These are phyloP conservation scores for Asteroscopus sphinx DNA, from an alignment of 2,888 invertebrate species.

Conservation along the genomic window DNA sequence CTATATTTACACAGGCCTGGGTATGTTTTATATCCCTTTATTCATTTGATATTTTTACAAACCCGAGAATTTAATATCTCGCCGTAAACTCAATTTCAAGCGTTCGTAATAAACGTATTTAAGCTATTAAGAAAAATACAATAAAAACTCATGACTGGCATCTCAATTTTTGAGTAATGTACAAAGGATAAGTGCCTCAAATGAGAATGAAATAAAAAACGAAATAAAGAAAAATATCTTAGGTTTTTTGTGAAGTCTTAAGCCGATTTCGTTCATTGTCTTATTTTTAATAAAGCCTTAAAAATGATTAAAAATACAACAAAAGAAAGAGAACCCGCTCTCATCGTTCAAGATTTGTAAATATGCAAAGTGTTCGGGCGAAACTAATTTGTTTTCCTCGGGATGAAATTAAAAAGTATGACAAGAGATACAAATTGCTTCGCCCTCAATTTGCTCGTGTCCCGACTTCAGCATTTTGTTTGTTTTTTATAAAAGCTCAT, in stretches of 20 bases:
- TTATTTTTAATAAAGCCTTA: constrained; percentile 54
- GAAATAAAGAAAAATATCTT: constrained; percentile 30
- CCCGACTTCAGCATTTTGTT: constrained; percentile 78
- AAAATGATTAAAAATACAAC: constrained; percentile 62
- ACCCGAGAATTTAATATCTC: constrained; percentile 29
- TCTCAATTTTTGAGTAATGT: constrained; percentile 27
- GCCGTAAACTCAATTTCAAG: constrained; percentile 23
- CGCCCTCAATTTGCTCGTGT: constrained; percentile 80
- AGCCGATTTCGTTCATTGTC: constrained; percentile 51
- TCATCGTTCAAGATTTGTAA: constrained; percentile 75
- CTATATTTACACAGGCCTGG: constrained; percentile 28
- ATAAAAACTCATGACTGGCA: constrained; percentile 39
- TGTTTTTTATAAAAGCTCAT: constrained; percentile 81
- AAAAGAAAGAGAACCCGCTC: constrained; percentile 64
- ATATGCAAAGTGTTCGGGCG: constrained; percentile 79
- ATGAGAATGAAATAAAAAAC: constrained; percentile 37
- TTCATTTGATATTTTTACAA: constrained; percentile 17
- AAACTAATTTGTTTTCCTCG: constrained; percentile 81
- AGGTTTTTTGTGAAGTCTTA: constrained; percentile 38
- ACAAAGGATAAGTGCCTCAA: constrained; percentile 33
- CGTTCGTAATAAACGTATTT: constrained; percentile 29
- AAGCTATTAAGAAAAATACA: constrained; percentile 36
- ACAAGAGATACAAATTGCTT: constrained; percentile 85
- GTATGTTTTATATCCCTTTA: constrained; percentile 8
- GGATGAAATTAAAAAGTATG: constrained; percentile 86